Evolutionary conservation across 2,888 invertebrate species (phyloP).

Genomic region (Lamproptera curius): DNA sequence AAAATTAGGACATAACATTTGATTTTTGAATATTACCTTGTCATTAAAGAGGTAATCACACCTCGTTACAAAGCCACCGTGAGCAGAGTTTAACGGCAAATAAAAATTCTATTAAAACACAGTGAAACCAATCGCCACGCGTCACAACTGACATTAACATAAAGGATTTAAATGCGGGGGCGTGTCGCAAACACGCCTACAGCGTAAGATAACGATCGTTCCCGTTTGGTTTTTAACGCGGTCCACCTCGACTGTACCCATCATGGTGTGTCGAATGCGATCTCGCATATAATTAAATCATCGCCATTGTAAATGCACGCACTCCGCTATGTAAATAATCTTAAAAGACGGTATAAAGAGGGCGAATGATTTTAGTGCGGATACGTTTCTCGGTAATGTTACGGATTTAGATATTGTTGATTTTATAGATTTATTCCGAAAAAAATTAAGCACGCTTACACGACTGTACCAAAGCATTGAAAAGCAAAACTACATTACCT

Average conservation of each 20-base stretch:
- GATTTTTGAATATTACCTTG: too few species aligned
- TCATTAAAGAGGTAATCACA: too few species aligned
- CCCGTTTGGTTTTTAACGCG: constrained; percentile 12
- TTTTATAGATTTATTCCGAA: too few species aligned
- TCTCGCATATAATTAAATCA: constrained; percentile 48
- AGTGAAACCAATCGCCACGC: background rate
- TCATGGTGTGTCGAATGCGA: constrained; percentile 25
- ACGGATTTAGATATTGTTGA: background rate
- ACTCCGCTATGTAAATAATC: constrained; percentile 46
- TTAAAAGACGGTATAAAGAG: constrained; percentile 27
- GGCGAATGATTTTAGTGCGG: constrained; percentile 18
- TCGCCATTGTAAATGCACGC: constrained; percentile 42
- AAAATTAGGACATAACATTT: too few species aligned
- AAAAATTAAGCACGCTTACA: too few species aligned
- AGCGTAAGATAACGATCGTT: constrained; percentile 11
- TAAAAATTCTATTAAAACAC: background rate
- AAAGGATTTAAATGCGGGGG: constrained; percentile 7
- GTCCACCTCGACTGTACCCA: constrained; percentile 24
- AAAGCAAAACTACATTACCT: too few species aligned
- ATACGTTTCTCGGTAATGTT: constrained; percentile 10
- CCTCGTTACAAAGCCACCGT: too few species aligned
- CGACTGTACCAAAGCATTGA: too few species aligned
- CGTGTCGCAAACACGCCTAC: constrained; percentile 12
- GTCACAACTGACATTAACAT: background rate
- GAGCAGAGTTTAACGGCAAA: too few species aligned